Conservation (phyloP, 2,113 vertebrate species). For the Sprattus sprattus region DNA sequence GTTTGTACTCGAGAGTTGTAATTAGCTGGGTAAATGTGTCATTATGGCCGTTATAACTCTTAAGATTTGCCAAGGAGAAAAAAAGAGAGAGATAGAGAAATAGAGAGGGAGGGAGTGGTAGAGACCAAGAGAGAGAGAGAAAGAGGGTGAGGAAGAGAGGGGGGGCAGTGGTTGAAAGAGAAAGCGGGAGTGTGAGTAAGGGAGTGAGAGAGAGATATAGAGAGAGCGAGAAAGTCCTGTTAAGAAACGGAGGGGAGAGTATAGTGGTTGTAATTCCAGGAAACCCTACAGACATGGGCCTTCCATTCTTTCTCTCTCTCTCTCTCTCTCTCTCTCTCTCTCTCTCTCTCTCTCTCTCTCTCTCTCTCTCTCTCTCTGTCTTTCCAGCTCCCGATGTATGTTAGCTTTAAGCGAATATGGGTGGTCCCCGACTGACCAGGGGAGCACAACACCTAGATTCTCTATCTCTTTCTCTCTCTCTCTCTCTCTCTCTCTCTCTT, state of each 20-base stretch:
- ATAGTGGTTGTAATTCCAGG: slow-evolving; percentile 16
- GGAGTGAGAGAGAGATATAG: slow-evolving; percentile 24
- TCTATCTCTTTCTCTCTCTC: background rate
- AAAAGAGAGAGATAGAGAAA: background rate
- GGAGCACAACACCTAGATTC: slow-evolving; percentile 50
- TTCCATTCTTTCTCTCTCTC: slow-evolving; percentile 31
- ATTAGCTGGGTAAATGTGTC: slow-evolving; percentile 71
- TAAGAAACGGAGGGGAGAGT: slow-evolving; percentile 18
- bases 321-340: slow-evolving; percentile 11
- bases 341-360: background rate
- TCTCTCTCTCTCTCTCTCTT: background rate
- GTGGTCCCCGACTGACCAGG: slow-evolving; percentile 57
- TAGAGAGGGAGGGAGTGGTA: background rate
- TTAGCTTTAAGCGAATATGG: slow-evolving; percentile 55
- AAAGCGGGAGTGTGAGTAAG: background rate
- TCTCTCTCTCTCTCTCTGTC: background rate
- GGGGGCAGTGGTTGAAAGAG: background rate
- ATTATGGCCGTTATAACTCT: slow-evolving; percentile 60
- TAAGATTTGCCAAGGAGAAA: slow-evolving; percentile 45
- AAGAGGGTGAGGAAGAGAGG: background rate
- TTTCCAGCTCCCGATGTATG: slow-evolving; percentile 16
- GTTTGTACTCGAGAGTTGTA: slow-evolving; percentile 51
- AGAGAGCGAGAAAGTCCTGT: slow-evolving; percentile 26
- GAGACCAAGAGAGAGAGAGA: background rate
- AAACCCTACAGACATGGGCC: slow-evolving; percentile 8